Base-by-base conservation (phyloP, 2,113 vertebrate genomes). In the Indicator maculatus region DNA sequence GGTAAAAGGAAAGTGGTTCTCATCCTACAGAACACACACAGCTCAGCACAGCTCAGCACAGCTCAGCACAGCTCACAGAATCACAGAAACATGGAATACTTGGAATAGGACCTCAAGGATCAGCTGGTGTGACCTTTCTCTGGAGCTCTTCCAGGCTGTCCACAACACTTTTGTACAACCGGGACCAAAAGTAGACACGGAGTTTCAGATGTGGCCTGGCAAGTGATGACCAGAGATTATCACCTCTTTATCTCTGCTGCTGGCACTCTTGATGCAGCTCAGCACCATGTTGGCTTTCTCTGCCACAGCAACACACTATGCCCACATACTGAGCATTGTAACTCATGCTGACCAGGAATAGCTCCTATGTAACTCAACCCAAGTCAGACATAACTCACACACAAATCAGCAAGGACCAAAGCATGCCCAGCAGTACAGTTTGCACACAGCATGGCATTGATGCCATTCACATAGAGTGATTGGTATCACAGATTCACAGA, bases 381-480 rank as follows among this genome's bases (percentile, higher is more conserved):
- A 47, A 50, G 21, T 50, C 47, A 50, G 21, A 41, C 17, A 28
- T 53, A 50, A 21, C 47, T 50, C 47, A 44, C 15, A 16, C 41
- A 16, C 7, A 50, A 50, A 20, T 50, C 47, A 50, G 6, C 20
- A 11, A 60, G 14, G 39, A 30, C 33, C 4, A 3, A 27, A 70
- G 47, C 3, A 2, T 4, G 19, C 53, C 5, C 55, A 79, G 27
- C 66, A 56, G 38, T 20, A 20, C 17, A 16, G 6, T 36, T 64
- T 28, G 8, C 36, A 30, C 2, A 3, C 30, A 52, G 10, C 1
- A 2, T 0, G 9, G 16, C 10, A 3, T 0, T 6, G 55, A 21
- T 38, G 33, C 8, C 36, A 4, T 45, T 72, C 64, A 9, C 0
- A 1, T 10, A 14, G 36, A 30, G 16, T 4, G 28, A 19, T 0